A percentile compares a stretch with the other conserved stretches of the same genome.
Evolutionary conservation across 2,113 vertebrate genomes (phyloP).

Genomic region (Scopus umbretta): DNA sequence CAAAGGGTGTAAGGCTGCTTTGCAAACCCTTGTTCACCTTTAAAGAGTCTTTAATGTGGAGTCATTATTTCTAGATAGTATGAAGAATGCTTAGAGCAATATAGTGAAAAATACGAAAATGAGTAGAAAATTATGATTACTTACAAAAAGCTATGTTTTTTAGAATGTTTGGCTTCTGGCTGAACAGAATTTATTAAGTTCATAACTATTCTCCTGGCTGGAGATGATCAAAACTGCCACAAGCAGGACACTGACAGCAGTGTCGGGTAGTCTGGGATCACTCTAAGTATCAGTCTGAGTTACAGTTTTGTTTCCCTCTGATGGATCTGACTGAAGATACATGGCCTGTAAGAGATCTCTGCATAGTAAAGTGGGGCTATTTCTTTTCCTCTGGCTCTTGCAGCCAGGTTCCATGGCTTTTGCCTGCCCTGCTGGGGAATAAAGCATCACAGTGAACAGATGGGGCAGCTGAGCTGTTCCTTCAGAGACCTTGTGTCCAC

Average conservation of each 20-base stretch:
- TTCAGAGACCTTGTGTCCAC: neutral
- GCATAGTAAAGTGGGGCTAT: neutral
- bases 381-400: neutral
- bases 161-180: neutral
- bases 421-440: neutral
- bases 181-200: neutral
- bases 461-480: neutral
- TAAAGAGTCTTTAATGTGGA: neutral
- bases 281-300: neutral
- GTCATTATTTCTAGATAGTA: neutral
- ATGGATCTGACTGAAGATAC: fast-evolving
- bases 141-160: neutral
- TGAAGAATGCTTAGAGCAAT: neutral
- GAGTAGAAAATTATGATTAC: neutral
- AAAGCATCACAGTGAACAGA: neutral
- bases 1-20: neutral
- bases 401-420: neutral
- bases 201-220: neutral
- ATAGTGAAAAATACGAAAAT: neutral
- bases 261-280: neutral
- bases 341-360: neutral
- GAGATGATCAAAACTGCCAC: neutral
- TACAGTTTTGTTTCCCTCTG: neutral
- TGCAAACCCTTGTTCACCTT: neutral
- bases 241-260: neutral